Evolutionary conservation across 2,113 vertebrate species (phyloP).

Genomic region (Octodon degus): DNA sequence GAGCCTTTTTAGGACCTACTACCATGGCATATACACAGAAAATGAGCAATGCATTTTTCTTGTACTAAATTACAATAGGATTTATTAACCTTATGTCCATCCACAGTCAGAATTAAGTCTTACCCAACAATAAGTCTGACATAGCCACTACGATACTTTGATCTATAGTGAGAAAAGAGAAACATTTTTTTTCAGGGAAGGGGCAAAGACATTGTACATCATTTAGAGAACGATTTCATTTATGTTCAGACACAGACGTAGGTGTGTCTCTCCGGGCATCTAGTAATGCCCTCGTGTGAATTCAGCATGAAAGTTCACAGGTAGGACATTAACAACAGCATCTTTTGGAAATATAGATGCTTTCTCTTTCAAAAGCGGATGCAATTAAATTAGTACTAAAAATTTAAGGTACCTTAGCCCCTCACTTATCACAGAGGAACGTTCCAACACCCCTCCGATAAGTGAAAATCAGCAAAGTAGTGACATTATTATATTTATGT

Average conservation of each 20-base stretch:
- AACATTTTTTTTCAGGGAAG: background rate
- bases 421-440: no score
- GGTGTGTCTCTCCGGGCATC: background rate
- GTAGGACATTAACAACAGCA: background rate
- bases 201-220: background rate
- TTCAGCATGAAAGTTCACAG: background rate
- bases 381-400: constrained; percentile 35
- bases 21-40: background rate
- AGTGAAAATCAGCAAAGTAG: no score
- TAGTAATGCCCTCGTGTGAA: background rate
- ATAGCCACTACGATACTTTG: background rate
- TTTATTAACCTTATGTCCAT: background rate
- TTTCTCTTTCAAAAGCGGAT: background rate
- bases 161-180: background rate
- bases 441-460: no score
- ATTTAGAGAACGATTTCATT: background rate
- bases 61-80: background rate
- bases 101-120: background rate
- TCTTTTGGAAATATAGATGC: background rate
- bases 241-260: background rate
- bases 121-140: background rate
- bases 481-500: no score
- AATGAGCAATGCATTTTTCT: constrained; percentile 35
- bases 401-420: background rate
- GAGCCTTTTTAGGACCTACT: background rate